Conservation (phyloP, 1,140 invertebrate genomes). For the Drosophila lowei region DNA sequence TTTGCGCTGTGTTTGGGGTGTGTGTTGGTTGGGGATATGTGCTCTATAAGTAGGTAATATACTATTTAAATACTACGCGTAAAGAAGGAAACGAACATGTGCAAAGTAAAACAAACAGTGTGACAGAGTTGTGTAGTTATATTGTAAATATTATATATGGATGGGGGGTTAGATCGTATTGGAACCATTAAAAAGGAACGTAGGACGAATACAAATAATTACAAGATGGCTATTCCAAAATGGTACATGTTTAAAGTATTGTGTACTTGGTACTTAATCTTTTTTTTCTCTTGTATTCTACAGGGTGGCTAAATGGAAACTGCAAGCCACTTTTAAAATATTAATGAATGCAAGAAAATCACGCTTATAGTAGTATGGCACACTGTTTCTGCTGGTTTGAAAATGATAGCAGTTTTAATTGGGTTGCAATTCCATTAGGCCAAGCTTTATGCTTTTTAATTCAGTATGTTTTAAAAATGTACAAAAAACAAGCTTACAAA, state of each 20-base stretch:
- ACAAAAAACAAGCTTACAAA: slow-evolving; percentile 70
- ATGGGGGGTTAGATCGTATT: slow-evolving; percentile 69
- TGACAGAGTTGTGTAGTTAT: slow-evolving; percentile 51
- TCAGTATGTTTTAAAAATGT: slow-evolving; percentile 51
- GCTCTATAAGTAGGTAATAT: slow-evolving; percentile 52
- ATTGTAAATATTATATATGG: slow-evolving; percentile 53
- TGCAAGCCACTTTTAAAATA: too few species aligned
- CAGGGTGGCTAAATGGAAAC: too few species aligned
- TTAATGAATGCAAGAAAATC: too few species aligned
- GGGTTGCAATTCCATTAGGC: too few species aligned
- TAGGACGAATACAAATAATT: slow-evolving; percentile 70
- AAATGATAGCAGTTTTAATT: too few species aligned
- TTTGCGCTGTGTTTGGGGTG: slow-evolving; percentile 17
- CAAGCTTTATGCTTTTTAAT: slow-evolving; percentile 10
- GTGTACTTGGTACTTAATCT: slow-evolving; percentile 6
- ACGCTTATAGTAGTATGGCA: too few species aligned
- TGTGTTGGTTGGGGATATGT: slow-evolving; percentile 27
- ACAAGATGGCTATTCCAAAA: slow-evolving; percentile 40
- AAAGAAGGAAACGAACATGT: slow-evolving; percentile 59
- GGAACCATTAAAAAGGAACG: slow-evolving; percentile 65
- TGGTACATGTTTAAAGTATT: slow-evolving; percentile 5
- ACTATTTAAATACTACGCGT: slow-evolving; percentile 42
- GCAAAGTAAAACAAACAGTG: slow-evolving; percentile 69
- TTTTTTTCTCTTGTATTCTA: not conserved
- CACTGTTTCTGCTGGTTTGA: too few species aligned